Evolutionary conservation across 2,797 vertebrate genomes (phyloP).

Genomic region (Gobionotothen gibberifrons): DNA sequence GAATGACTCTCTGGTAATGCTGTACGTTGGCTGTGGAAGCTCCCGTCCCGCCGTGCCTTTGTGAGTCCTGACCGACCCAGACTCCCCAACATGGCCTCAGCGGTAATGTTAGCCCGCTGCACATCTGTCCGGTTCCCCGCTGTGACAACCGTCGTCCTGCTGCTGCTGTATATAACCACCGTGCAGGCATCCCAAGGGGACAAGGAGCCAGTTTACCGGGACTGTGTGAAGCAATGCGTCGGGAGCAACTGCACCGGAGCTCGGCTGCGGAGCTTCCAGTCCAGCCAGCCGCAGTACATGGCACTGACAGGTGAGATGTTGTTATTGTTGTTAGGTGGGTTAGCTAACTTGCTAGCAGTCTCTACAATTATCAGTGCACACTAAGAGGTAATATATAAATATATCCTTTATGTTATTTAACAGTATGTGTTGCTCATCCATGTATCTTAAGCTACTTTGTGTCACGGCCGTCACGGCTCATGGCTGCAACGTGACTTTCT

Average conservation of each 20-base stretch:
- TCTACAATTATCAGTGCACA: neutral
- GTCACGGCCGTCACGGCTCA: neutral
- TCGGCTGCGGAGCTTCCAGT: slow-evolving; percentile 89
- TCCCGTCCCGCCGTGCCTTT: slow-evolving; percentile 68
- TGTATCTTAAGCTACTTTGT: neutral
- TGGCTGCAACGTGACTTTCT: neutral
- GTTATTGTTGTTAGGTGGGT: slow-evolving; percentile 24
- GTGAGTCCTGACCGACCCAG: slow-evolving; percentile 68
- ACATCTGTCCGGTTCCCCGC: slow-evolving; percentile 77
- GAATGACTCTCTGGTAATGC: slow-evolving; percentile 57
- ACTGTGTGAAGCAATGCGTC: slow-evolving; percentile 91
- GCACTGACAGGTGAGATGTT: slow-evolving; percentile 89
- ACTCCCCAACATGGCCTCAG: slow-evolving; percentile 72
- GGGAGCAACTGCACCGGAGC: slow-evolving; percentile 92
- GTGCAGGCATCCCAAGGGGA: slow-evolving; percentile 89
- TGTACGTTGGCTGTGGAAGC: slow-evolving; percentile 37
- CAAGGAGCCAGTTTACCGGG: slow-evolving; percentile 94
- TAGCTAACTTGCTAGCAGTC: slow-evolving; percentile 46
- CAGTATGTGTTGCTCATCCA: neutral
- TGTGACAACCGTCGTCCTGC: slow-evolving; percentile 66
- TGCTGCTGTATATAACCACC: slow-evolving; percentile 67
- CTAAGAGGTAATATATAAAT: neutral
- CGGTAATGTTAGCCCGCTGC: slow-evolving; percentile 66
- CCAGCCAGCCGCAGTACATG: slow-evolving; percentile 94
- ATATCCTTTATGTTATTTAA: neutral